Evolutionary conservation across 2,797 vertebrate species (phyloP).

Genomic region (Poeciliopsis infans): DNA sequence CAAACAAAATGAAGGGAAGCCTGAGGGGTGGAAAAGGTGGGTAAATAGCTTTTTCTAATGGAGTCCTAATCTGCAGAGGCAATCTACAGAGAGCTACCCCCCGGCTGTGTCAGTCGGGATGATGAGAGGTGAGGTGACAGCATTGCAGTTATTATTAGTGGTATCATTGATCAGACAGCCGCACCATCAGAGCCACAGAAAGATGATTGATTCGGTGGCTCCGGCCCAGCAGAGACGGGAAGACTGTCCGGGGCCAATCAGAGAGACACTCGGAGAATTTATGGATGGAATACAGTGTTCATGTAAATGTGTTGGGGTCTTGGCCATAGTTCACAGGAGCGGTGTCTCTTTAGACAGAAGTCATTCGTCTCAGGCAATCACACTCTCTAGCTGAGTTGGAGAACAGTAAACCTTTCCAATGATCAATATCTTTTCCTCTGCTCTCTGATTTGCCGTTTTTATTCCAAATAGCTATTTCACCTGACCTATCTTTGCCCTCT

Average conservation of each 20-base stretch:
- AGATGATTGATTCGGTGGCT: constrained; percentile 79
- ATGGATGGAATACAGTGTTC: constrained; percentile 30
- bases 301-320: constrained; percentile 47
- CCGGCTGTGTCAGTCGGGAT: constrained; percentile 70
- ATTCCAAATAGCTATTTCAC: constrained; percentile 11
- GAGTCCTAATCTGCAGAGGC: constrained; percentile 81
- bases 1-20: constrained; percentile 77
- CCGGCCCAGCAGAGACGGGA: constrained; percentile 59
- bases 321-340: constrained; percentile 44
- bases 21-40: constrained; percentile 70
- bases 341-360: constrained; percentile 40
- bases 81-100: constrained; percentile 80
- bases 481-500: constrained; percentile 16
- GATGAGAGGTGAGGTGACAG: constrained; percentile 79
- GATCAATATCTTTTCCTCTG: constrained; percentile 25
- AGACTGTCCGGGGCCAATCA: constrained; percentile 58
- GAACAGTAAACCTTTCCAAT: constrained; percentile 13
- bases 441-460: constrained; percentile 22
- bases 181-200: constrained; percentile 62
- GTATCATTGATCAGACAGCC: constrained; percentile 84
- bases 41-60: constrained; percentile 83
- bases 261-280: constrained; percentile 30
- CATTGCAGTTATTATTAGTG: constrained; percentile 84
- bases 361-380: constrained; percentile 43
- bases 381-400: constrained; percentile 36